Conservation (phyloP, 2,888 invertebrate genomes). For the Paralinhomoeus sp. region DNA sequence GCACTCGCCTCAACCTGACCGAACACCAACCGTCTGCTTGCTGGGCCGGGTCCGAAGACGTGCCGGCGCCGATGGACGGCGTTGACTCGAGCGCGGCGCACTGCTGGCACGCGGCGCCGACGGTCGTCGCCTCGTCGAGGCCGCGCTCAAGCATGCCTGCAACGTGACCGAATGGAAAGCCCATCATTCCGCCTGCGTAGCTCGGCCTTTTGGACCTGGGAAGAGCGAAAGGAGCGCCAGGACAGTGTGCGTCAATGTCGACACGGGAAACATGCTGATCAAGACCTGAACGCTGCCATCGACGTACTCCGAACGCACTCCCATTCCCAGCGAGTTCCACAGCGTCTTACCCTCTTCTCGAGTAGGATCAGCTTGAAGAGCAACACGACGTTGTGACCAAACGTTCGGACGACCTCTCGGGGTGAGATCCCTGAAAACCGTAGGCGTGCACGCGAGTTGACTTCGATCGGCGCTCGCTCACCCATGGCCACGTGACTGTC, state of each 20-base stretch:
- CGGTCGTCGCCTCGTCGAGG: slow-evolving; percentile 9
- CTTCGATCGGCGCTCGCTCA: background rate
- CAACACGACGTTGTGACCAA: slow-evolving; percentile 71
- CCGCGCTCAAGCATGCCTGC: slow-evolving; percentile 21
- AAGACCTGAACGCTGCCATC: slow-evolving; percentile 51
- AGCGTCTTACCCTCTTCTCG: slow-evolving; percentile 45
- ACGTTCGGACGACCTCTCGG: slow-evolving; percentile 52
- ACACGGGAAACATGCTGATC: slow-evolving; percentile 75
- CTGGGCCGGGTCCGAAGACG: no score
- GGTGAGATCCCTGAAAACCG: slow-evolving; percentile 51
- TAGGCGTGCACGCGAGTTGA: no score
- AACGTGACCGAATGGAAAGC: background rate
- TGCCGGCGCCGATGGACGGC: no score
- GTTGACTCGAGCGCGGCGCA: no score
- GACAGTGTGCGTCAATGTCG: slow-evolving; percentile 59
- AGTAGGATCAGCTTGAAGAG: slow-evolving; percentile 73
- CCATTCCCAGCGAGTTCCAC: no score
- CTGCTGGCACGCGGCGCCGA: no score
- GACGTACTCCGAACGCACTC: no score
- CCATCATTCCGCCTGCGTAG: no score
- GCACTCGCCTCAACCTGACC: no score
- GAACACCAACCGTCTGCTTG: no score
- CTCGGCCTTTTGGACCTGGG: no score
- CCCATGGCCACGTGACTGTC: no score
- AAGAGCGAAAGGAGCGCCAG: slow-evolving; percentile 66